Conservation (phyloP, 2,113 vertebrate species). For the Oplegnathus fasciatus region DNA sequence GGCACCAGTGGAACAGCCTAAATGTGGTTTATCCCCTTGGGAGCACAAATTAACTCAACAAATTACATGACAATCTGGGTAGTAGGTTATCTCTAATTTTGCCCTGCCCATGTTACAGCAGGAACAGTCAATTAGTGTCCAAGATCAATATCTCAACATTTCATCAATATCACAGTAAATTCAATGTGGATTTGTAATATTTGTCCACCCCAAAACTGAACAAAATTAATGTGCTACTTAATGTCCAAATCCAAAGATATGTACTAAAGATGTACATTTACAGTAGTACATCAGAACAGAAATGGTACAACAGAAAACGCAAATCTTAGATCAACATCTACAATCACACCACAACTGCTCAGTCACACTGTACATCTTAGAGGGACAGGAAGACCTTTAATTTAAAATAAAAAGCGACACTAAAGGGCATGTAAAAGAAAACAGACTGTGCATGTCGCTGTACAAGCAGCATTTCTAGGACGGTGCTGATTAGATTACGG, state of each 20-base stretch:
- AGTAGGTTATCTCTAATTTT: background rate
- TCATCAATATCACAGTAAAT: too few relatives aligned
- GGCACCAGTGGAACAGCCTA: background rate
- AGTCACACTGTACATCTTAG: background rate
- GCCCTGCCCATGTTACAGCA: background rate
- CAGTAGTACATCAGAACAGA: background rate
- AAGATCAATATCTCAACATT: background rate
- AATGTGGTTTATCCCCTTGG: background rate
- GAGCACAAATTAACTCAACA: background rate
- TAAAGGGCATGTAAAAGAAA: background rate
- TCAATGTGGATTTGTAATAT: too few relatives aligned
- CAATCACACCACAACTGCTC: background rate
- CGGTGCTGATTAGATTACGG: constrained; percentile 27
- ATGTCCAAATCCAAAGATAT: background rate
- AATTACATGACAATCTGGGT: background rate
- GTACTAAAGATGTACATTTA: background rate
- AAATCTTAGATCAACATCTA: background rate
- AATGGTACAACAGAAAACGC: background rate
- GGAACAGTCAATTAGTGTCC: background rate
- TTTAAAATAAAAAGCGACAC: background rate
- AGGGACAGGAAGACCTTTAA: background rate
- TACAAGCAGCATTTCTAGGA: constrained; percentile 28
- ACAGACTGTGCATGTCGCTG: background rate
- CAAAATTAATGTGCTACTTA: background rate
- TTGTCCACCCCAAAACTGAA: too few relatives aligned